phyloP scores from a whole-genome alignment of 2,888 invertebrate species.

The Perithous albicinctus region DNA sequence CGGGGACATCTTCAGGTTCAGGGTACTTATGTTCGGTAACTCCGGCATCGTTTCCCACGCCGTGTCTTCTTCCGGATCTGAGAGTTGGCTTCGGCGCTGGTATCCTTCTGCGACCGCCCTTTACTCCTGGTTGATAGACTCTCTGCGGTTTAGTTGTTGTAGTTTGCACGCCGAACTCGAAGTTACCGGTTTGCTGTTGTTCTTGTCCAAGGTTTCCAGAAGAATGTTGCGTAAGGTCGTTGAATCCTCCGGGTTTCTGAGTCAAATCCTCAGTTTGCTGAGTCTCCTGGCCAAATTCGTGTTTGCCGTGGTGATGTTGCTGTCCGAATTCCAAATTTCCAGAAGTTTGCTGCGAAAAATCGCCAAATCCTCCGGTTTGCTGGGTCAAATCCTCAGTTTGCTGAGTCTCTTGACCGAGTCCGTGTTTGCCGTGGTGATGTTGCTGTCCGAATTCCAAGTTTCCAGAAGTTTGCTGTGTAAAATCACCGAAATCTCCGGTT shows the following conservation, averaged over 20 bases:
- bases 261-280: conserved; percentile 72
- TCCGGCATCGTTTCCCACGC: conserved; percentile 14
- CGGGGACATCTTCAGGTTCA: neutral
- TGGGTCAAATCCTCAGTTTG: conserved; percentile 76
- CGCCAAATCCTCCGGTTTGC: conserved; percentile 55
- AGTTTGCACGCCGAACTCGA: conserved; percentile 20
- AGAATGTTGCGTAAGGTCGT: conserved; percentile 58
- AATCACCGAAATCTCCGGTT: conserved; percentile 34
- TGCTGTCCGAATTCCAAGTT: conserved; percentile 66
- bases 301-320: conserved; percentile 59
- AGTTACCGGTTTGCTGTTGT: conserved; percentile 25
- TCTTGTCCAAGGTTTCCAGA: conserved; percentile 45
- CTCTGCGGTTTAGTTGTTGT: conserved; percentile 35
- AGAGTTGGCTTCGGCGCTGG: conserved; percentile 74
- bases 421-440: conserved; percentile 36
- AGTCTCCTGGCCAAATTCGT: too few species aligned
- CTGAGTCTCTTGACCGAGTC: conserved; percentile 33
- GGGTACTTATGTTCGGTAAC: neutral
- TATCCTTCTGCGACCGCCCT: conserved; percentile 41
- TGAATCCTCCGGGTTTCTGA: conserved; percentile 65
- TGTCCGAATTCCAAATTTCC: conserved; percentile 64
- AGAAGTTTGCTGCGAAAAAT: conserved; percentile 56
- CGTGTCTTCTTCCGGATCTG: conserved; percentile 53
- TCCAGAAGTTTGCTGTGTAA: conserved; percentile 68
- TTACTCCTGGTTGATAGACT: conserved; percentile 16